Evolutionary conservation across 2,797 vertebrate genomes (phyloP).

Genomic region (Oryzias dopingdopingensis): DNA sequence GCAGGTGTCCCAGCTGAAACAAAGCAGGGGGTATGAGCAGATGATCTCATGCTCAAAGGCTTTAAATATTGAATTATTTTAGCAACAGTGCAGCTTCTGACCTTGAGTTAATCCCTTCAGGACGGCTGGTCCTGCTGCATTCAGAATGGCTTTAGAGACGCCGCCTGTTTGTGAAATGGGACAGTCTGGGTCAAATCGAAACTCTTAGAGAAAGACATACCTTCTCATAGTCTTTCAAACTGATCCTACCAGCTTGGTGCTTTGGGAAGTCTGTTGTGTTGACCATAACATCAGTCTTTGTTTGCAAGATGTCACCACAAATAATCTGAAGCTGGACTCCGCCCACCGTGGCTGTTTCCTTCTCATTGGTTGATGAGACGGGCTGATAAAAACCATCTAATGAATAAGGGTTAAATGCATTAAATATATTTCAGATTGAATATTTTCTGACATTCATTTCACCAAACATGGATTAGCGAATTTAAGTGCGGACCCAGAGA

Average conservation of each 20-base stretch:
- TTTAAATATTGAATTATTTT: background rate
- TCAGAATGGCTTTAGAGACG: constrained; percentile 60
- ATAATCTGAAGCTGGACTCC: constrained; percentile 56
- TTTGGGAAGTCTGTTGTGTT: constrained; percentile 63
- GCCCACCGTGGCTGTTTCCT: constrained; percentile 56
- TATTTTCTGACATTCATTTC: no score
- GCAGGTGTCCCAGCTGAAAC: constrained; percentile 32
- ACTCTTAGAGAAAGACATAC: no score
- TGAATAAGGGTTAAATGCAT: background rate
- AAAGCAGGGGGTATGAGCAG: background rate
- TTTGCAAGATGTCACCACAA: constrained; percentile 54
- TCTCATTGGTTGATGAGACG: constrained; percentile 21
- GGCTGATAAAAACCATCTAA: constrained; percentile 58
- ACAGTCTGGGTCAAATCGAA: background rate
- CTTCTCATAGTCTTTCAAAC: no score
- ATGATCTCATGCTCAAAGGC: background rate
- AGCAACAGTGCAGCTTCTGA: constrained; percentile 4
- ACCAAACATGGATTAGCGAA: no score
- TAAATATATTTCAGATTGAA: background rate
- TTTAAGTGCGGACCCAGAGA: no score
- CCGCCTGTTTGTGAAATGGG: constrained; percentile 33
- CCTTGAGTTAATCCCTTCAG: constrained; percentile 44
- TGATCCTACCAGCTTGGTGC: constrained; percentile 26
- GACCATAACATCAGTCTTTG: constrained; percentile 59
- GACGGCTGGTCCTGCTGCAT: constrained; percentile 51